Base-by-base conservation (phyloP, 2,888 invertebrate genomes). In the Salticus scenicus region DNA sequence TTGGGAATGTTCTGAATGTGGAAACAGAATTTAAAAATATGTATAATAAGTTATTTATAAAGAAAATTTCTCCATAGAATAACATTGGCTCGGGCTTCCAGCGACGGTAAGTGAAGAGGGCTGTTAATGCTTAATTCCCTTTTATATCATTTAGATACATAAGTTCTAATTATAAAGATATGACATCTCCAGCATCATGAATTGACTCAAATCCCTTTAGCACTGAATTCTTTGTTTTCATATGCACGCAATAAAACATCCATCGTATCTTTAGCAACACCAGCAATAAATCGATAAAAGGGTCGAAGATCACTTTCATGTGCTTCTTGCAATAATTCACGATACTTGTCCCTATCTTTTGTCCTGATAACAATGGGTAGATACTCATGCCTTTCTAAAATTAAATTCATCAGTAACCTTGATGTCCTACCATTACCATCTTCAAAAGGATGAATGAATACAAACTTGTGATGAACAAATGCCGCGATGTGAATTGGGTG, bases 381-480 rank as follows among this genome's bases (percentile, higher is more conserved):
- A 92, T 96, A 99, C 0, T 98, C 98, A 0, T 96, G 96, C 91
- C 91, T 91, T 96, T 99, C 96, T 41, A 99, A 93, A 88, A 98
- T 94, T 89, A 98, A 94, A 92, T 99, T 99, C 98, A 99, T 98
- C 0, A 99, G 93, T 27, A 99, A 93, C 33, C 99, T 93, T 17
- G 98, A 97, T 0, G 98, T 98, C 90, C 99, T 94, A 0, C 98
- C 98, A 90, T 99, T 99, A 70, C 99, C 98, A 91, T 99, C 98
- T 1, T 95, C 94, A 92, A 99, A 99, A 0, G 99, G 99, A 92
- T 99, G 99, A 89, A 99, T 98, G 90, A 96, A 96, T 0, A 99
- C 99, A 63, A 99, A 91, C 92, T 97, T 98, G 92, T 98, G 98
- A 92, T 99, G 99, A 0, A 98, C 98, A 77, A 99, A 92, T 0